Conservation (phyloP, 2,113 vertebrate species). For the Antigone vipio region DNA sequence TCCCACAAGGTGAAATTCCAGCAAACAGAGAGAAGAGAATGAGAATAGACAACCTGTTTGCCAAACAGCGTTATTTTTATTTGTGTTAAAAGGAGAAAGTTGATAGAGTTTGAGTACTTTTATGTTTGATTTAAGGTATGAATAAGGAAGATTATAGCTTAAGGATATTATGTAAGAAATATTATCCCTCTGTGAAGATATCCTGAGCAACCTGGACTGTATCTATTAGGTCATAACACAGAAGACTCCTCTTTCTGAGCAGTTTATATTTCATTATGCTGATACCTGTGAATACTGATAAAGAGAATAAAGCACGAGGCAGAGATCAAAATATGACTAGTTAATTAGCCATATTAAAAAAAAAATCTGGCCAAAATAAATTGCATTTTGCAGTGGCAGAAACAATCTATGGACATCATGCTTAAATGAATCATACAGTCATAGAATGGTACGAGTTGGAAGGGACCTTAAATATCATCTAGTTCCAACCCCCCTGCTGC, state of each 20-base stretch:
- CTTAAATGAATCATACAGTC: neutral
- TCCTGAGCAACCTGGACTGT: neutral
- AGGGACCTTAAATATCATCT: too few relatives aligned
- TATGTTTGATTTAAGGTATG: slow-evolving; percentile 38
- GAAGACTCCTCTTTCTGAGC: neutral
- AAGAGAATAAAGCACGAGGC: neutral
- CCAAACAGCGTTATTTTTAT: slow-evolving; percentile 50
- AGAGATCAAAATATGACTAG: neutral
- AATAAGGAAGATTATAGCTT: slow-evolving; percentile 12
- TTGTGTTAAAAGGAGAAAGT: slow-evolving; percentile 19
- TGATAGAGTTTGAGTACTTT: slow-evolving; percentile 8
- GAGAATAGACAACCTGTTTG: slow-evolving; percentile 27
- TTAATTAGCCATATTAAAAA: neutral
- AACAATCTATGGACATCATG: neutral
- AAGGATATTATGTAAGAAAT: neutral
- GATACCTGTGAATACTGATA: neutral
- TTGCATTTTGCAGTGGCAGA: neutral
- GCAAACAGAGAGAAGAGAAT: neutral
- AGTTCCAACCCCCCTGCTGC: too few relatives aligned
- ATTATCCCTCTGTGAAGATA: neutral
- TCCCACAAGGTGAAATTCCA: slow-evolving; percentile 51
- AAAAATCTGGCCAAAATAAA: neutral
- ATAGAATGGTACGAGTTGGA: too few relatives aligned
- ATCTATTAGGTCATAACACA: neutral
- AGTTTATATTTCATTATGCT: neutral